phyloP scores from a whole-genome alignment of 2,797 vertebrate genomes.

The Chelon labrosus region DNA sequence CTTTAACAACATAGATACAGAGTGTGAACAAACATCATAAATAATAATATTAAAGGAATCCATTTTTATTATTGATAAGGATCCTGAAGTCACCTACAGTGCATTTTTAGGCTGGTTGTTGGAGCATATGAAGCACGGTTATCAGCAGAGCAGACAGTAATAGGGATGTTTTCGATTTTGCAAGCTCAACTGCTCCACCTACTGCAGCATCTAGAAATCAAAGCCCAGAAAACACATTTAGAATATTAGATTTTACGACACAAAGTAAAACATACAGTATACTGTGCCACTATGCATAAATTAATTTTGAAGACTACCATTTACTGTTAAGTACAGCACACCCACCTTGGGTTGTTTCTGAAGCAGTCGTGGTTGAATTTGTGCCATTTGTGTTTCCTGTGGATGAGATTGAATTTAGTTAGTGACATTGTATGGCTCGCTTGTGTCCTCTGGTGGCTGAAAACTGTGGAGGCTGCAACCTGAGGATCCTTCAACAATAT shows the following conservation, averaged over 20 bases:
- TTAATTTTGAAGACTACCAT: neutral
- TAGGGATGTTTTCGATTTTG: neutral
- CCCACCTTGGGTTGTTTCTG: slow-evolving; percentile 12
- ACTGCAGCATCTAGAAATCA: slow-evolving; percentile 9
- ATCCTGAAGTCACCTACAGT: neutral
- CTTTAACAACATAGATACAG: neutral
- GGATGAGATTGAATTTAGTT: slow-evolving; percentile 1
- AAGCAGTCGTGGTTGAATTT: neutral
- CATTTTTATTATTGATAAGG: slow-evolving; percentile 11
- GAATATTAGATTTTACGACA: neutral
- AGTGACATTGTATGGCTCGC: neutral
- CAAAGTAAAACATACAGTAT: no score
- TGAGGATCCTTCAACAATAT: neutral
- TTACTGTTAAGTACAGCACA: neutral
- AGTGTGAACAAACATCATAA: neutral
- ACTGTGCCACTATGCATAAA: no score
- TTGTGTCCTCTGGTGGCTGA: neutral
- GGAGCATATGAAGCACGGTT: slow-evolving; percentile 35
- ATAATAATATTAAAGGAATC: neutral
- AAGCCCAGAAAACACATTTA: neutral
- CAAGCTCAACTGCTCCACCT: neutral
- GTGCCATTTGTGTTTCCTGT: neutral
- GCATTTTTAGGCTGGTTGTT: slow-evolving; percentile 14
- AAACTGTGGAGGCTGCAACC: neutral
- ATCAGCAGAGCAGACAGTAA: slow-evolving; percentile 42